phyloP scores from a whole-genome alignment of 2,797 vertebrate genomes.

The Sebastes cheni region DNA sequence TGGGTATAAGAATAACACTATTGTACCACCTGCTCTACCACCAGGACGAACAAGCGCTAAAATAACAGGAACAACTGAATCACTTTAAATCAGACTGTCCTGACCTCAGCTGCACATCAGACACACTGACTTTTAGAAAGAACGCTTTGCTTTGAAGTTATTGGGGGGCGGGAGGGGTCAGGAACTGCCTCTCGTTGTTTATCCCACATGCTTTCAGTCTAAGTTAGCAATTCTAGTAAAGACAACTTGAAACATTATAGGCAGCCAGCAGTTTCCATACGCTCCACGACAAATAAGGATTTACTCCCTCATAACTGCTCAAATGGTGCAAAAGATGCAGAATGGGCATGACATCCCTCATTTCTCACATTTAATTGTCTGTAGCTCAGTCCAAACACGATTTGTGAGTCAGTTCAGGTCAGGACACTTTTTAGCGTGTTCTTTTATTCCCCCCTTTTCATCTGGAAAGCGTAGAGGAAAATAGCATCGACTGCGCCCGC shows the following conservation, averaged over 20 bases:
- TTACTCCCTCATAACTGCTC: slow-evolving; percentile 17
- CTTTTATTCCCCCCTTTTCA: slow-evolving; percentile 31
- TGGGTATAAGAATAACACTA: not conserved
- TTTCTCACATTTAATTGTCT: slow-evolving; percentile 47
- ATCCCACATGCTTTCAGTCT: slow-evolving; percentile 47
- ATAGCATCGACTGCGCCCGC: slow-evolving; percentile 33
- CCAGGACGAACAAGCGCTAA: not conserved
- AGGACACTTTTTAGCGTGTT: slow-evolving; percentile 37
- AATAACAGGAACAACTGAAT: slow-evolving; percentile 56
- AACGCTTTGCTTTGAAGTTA: slow-evolving; percentile 66
- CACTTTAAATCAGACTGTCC: slow-evolving; percentile 58
- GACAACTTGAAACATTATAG: slow-evolving; percentile 28
- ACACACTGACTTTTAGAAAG: slow-evolving; percentile 56
- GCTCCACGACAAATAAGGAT: slow-evolving; percentile 12
- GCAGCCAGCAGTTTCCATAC: slow-evolving; percentile 19
- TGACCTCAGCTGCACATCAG: slow-evolving; percentile 67
- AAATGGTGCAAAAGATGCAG: slow-evolving; percentile 16
- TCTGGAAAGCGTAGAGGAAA: slow-evolving; percentile 50
- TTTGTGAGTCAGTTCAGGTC: slow-evolving; percentile 47
- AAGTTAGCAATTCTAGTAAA: slow-evolving; percentile 34
- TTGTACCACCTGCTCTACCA: slow-evolving; percentile 12
- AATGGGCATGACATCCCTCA: slow-evolving; percentile 20
- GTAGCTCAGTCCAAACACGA: slow-evolving; percentile 33
- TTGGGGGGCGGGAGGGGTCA: not conserved
- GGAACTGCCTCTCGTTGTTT: slow-evolving; percentile 56